phyloP scores from a whole-genome alignment of 2,113 vertebrate species.

The Tichodroma muraria region DNA sequence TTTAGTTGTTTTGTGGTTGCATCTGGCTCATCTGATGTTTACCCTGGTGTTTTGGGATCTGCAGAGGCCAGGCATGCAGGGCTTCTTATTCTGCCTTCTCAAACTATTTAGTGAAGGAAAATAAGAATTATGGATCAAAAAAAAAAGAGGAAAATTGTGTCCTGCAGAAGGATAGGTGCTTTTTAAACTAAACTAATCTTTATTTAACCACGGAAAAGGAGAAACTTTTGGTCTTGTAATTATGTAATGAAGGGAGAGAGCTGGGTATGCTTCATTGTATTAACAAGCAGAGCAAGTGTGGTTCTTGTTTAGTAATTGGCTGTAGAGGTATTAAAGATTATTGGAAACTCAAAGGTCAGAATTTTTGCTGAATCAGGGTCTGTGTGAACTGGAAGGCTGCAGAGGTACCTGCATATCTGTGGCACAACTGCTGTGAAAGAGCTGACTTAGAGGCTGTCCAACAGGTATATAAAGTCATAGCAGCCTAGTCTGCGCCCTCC shows the following conservation, averaged over 20 bases:
- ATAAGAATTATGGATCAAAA: neutral
- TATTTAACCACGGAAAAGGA: neutral
- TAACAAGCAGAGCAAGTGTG: neutral
- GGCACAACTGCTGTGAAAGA: neutral
- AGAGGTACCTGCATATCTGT: neutral
- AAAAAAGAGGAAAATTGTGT: neutral
- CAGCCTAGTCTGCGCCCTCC: neutral
- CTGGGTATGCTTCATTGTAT: rapidly evolving
- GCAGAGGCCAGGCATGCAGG: neutral
- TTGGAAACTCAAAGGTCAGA: slow-evolving; percentile 16
- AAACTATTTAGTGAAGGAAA: neutral
- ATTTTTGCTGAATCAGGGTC: neutral
- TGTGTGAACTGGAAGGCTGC: neutral
- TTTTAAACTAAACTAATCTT: neutral
- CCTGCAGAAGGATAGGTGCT: neutral
- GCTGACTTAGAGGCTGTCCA: neutral
- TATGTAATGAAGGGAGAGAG: neutral
- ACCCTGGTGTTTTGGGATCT: neutral
- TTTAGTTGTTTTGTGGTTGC: neutral
- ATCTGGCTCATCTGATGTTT: neutral
- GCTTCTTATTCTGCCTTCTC: neutral
- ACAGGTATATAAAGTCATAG: neutral
- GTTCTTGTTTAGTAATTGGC: neutral
- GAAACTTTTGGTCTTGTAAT: neutral
- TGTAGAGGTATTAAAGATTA: neutral